Evolutionary conservation across 1,140 invertebrate genomes (phyloP), one percentile per base, ranked within the genome.

Genomic region (Pteromalus puparum): DNA sequence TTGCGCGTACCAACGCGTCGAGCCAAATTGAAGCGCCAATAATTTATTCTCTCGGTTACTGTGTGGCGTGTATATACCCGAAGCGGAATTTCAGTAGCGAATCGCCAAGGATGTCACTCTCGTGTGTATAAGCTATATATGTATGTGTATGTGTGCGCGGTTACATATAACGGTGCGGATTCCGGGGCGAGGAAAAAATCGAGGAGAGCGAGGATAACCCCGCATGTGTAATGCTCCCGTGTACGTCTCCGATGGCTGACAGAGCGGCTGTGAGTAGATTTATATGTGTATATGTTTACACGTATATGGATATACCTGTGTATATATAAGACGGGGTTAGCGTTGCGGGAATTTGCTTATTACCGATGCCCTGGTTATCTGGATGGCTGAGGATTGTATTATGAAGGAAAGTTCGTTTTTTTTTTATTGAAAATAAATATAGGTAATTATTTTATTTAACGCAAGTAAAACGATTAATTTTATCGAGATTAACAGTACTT

Each of bases 151-250:
- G 67, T 81, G 78, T 72, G 38, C 67, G 53, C 53, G 53, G 53
- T 21, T 61, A 61, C 53, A n/a, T 61, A n/a, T 81, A 81, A 81
- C 78, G 78, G 78, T 81, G 53, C 53, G 53, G 53, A 61, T 61
- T 61, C 53, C 53, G 21, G 21, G 18, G 53, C 53, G 53, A 61
- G 21, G 53, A 61, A 61, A 61, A n/a, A 61, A 61, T 61, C 53
- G 53, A 61, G 53, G 21, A 61, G 21, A 61, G 53, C 53, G 6
- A 61, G 53, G 53, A 61, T 61, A n/a, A 61, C 53, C 53, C 53
- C 53, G 53, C 21, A n/a, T 61, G 3, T 61, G 18, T n/a, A 61
- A 61, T 61, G 53, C 53, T 61, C 21, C 53, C 53, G 53, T 61
- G 53, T 61, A n/a, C 53, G 21, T n/a, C 53, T 61, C 4, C 18